These are phyloP conservation scores for Scomber japonicus DNA, from an alignment of 2,113 vertebrate genomes.

Conservation along the genomic window DNA sequence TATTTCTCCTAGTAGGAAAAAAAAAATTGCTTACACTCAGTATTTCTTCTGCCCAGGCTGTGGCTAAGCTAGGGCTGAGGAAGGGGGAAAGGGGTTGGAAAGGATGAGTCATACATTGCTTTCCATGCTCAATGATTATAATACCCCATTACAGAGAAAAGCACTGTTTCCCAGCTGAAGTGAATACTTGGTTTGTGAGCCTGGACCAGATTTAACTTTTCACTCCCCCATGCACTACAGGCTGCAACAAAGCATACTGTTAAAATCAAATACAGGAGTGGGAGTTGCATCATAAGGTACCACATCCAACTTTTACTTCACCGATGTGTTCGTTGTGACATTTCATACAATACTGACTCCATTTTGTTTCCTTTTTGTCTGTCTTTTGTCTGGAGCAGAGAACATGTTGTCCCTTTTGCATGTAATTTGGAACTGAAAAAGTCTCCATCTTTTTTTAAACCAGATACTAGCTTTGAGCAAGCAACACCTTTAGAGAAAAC, in stretches of 20 bases:
- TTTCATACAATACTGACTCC: constrained; percentile 21
- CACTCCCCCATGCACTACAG: constrained; percentile 37
- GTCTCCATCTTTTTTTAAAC: constrained; percentile 12
- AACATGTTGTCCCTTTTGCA: neutral
- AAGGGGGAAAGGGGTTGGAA: constrained; percentile 78
- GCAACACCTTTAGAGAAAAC: constrained; percentile 29
- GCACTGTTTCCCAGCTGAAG: constrained; percentile 74
- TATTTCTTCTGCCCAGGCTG: constrained; percentile 69
- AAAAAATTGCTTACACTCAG: constrained; percentile 74
- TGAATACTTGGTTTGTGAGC: constrained; percentile 52
- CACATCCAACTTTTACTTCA: constrained; percentile 48
- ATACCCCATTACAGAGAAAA: constrained; percentile 80
- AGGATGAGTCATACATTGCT: constrained; percentile 83
- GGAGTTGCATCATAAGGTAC: constrained; percentile 33
- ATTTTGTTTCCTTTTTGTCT: constrained; percentile 18
- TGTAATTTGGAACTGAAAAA: constrained; percentile 14
- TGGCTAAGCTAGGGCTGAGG: constrained; percentile 62
- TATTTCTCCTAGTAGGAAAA: constrained; percentile 55
- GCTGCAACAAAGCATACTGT: constrained; percentile 44
- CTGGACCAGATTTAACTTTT: constrained; percentile 52
- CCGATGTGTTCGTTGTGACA: constrained; percentile 32
- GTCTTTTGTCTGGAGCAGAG: neutral
- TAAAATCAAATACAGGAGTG: constrained; percentile 38
- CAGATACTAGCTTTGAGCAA: constrained; percentile 16
- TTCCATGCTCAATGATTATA: constrained; percentile 83